Evolutionary conservation across 2,888 invertebrate genomes (phyloP).

Genomic region (Sussaba pulchella): DNA sequence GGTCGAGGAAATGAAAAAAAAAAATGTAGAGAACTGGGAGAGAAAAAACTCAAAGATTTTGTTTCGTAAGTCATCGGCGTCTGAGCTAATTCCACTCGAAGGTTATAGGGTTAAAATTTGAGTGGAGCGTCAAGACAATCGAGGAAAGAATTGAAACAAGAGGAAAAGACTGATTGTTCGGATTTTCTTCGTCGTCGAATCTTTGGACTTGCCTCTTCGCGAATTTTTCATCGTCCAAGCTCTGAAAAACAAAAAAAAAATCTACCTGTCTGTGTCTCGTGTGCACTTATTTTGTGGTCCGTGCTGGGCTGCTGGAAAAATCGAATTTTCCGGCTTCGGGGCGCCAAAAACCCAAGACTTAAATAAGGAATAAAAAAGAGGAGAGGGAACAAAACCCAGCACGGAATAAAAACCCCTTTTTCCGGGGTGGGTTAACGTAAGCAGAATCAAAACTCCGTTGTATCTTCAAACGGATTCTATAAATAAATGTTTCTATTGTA

Average conservation of each 20-base stretch:
- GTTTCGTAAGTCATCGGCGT: not conserved
- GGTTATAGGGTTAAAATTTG: constrained; percentile 61
- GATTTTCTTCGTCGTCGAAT: constrained; percentile 33
- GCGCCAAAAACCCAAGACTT: constrained; percentile 14
- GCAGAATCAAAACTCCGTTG: constrained; percentile 80
- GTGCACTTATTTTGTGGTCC: constrained; percentile 79
- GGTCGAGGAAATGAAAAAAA: not conserved
- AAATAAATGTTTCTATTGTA: constrained; percentile 83
- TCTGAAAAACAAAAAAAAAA: constrained; percentile 46
- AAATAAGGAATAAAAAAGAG: constrained; percentile 22
- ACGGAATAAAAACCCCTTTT: constrained; percentile 66
- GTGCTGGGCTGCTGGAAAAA: constrained; percentile 63
- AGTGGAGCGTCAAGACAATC: constrained; percentile 65
- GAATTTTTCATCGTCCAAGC: constrained; percentile 65
- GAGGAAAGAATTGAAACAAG: constrained; percentile 34
- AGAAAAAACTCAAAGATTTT: not conserved
- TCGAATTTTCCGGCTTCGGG: not conserved
- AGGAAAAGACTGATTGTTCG: constrained; percentile 43
- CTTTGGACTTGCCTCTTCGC: constrained; percentile 58
- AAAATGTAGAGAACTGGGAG: constrained; percentile 14
- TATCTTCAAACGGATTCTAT: constrained; percentile 79
- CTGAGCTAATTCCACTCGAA: constrained; percentile 22
- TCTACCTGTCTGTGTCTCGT: constrained; percentile 81
- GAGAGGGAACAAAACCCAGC: constrained; percentile 61
- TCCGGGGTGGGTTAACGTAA: constrained; percentile 70